Percentiles rank a stretch among this genome's conserved stretches.
These are phyloP conservation scores for Myocastor coypus DNA, from an alignment of 2,113 vertebrate species.

Conservation along the genomic window DNA sequence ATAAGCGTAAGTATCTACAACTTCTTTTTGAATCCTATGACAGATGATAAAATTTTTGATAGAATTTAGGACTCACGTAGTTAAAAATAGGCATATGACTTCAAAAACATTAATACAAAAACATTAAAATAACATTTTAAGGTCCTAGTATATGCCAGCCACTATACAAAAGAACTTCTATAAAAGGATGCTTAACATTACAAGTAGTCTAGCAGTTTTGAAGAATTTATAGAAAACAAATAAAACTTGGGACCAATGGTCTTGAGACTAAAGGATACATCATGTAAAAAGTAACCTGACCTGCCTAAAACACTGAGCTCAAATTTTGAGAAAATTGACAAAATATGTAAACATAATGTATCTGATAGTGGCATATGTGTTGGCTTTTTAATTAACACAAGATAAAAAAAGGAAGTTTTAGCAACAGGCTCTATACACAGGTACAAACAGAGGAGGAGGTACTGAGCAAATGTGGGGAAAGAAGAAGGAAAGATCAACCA, in stretches of 20 bases:
- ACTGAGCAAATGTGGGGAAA: background rate
- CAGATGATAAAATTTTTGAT: conserved; percentile 49
- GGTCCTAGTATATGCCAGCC: conserved; percentile 12
- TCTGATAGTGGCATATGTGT: conserved; percentile 38
- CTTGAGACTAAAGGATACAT: conserved; percentile 27
- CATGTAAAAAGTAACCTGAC: background rate
- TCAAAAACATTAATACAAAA: conserved; percentile 63
- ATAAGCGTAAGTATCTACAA: conserved; percentile 62
- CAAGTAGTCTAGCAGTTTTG: conserved; percentile 37
- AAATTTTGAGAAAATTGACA: conserved; percentile 34
- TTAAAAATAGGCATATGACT: conserved; percentile 55
- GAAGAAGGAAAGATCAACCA: conserved; percentile 9
- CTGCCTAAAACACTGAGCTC: conserved; percentile 39
- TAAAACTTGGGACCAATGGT: conserved; percentile 3
- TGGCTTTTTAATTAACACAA: conserved; percentile 19
- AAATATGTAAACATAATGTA: conserved; percentile 43
- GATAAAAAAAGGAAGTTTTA: conserved; percentile 33
- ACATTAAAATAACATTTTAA: conserved; percentile 21
- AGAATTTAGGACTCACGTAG: conserved; percentile 14
- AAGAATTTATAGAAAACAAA: conserved; percentile 7
- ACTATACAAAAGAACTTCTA: background rate
- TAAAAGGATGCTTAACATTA: background rate
- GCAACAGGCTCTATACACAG: background rate
- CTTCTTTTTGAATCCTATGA: conserved; percentile 64
- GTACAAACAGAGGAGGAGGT: conserved; percentile 16